These are phyloP conservation scores for Anodontia alba DNA, from an alignment of 2,888 invertebrate genomes.

Conservation along the genomic window DNA sequence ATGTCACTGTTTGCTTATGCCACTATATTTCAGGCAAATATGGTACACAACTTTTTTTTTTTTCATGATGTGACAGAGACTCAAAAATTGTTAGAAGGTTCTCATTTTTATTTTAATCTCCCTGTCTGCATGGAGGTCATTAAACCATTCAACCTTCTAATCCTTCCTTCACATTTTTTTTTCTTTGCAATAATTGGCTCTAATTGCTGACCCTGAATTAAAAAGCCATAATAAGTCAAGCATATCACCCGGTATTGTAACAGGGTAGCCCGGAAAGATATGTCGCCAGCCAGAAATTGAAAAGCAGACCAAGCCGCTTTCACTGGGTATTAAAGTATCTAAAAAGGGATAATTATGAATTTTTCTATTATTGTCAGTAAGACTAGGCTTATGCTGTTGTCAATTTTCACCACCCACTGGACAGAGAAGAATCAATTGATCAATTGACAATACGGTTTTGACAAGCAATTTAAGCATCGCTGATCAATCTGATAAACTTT, in stretches of 20 bases:
- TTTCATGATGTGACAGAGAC: too few species aligned
- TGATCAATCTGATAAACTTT: slow-evolving; percentile 10
- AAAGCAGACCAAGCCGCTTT: slow-evolving; percentile 6
- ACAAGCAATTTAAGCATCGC: slow-evolving; percentile 11
- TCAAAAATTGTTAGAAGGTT: too few species aligned
- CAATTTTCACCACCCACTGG: neutral
- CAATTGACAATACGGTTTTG: neutral
- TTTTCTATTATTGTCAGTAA: slow-evolving; percentile 3
- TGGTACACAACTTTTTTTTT: too few species aligned
- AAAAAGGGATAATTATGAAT: neutral
- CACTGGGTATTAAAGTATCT: neutral
- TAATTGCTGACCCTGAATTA: neutral
- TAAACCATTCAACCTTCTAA: neutral
- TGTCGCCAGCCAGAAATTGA: neutral
- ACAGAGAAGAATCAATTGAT: neutral
- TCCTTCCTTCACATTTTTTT: neutral
- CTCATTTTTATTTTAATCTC: too few species aligned
- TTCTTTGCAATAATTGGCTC: neutral
- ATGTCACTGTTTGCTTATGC: too few species aligned
- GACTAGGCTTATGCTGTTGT: neutral
- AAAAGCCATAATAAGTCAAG: neutral
- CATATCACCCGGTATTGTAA: neutral
- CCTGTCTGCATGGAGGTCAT: too few species aligned
- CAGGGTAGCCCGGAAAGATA: neutral
- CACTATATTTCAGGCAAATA: too few species aligned